A percentile compares a stretch with the other conserved stretches of the same genome.
These are phyloP conservation scores for Callocephalon fimbriatum DNA, from an alignment of 2,113 vertebrate genomes.

Conservation along the genomic window DNA sequence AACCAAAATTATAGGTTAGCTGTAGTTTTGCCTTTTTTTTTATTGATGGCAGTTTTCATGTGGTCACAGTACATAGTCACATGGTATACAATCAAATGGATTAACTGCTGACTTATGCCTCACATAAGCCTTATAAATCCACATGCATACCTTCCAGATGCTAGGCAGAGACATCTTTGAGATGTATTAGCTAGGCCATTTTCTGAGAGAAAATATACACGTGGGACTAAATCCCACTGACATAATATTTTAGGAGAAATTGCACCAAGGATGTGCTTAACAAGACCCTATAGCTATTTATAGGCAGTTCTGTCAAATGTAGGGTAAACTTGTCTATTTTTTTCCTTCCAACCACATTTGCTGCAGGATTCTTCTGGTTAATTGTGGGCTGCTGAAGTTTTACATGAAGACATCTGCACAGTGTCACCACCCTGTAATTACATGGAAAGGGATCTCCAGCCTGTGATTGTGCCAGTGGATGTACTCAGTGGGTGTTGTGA, in stretches of 20 bases:
- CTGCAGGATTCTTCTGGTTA: constrained; percentile 59
- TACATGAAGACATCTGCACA: constrained; percentile 78
- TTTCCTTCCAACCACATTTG: constrained; percentile 36
- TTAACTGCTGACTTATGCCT: neutral
- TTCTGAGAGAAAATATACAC: neutral
- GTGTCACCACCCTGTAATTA: constrained; percentile 89
- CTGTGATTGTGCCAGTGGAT: constrained; percentile 60
- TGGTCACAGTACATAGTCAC: constrained; percentile 34
- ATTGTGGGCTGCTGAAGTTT: constrained; percentile 45
- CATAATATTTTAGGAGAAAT: constrained; percentile 27
- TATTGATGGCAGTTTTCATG: constrained; percentile 62
- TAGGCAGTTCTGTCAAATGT: constrained; percentile 59
- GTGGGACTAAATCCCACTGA: constrained; percentile 1
- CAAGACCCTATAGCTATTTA: constrained; percentile 50
- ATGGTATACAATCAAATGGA: constrained; percentile 55
- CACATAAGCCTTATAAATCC: constrained; percentile 53
- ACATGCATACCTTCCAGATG: constrained; percentile 59
- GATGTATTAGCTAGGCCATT: constrained; percentile 18
- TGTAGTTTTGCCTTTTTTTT: constrained; percentile 3
- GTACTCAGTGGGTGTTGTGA: neutral
- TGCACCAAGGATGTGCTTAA: constrained; percentile 32
- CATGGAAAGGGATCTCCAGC: constrained; percentile 71
- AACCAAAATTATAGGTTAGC: constrained; percentile 53
- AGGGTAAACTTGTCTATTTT: constrained; percentile 25
- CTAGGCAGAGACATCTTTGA: constrained; percentile 32